Conservation (phyloP, 2,797 vertebrate genomes). For the Aulostomus chinensis region DNA sequence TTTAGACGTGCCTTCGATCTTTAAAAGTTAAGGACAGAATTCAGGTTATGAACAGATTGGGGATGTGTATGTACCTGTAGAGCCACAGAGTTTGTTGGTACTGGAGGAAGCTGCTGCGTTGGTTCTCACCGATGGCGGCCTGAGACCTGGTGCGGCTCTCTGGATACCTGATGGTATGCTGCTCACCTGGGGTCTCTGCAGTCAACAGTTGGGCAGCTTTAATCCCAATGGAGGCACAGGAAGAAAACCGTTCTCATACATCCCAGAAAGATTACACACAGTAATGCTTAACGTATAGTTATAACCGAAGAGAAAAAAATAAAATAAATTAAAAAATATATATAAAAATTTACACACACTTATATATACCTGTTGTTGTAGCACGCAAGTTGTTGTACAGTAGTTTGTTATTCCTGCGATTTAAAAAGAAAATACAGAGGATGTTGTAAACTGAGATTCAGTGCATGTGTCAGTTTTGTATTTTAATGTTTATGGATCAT, state of each 20-base stretch:
- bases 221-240: conserved; percentile 31
- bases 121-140: conserved; percentile 13
- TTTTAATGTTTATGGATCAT: no score
- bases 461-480: no score
- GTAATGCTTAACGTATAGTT: no score
- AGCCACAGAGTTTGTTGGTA: conserved; percentile 22
- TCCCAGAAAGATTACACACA: no score
- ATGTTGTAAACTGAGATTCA: neutral
- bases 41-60: no score
- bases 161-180: conserved; percentile 30
- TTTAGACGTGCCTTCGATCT: no score
- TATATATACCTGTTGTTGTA: conserved; percentile 51
- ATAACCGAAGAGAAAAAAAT: neutral
- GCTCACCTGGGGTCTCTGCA: conserved; percentile 28
- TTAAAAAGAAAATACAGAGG: conserved; percentile 45
- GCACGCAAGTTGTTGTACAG: conserved; percentile 42
- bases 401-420: conserved; percentile 15
- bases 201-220: conserved; percentile 33
- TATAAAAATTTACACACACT: no score
- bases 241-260: no score
- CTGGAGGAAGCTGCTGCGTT: neutral
- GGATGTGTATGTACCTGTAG: conserved; percentile 51
- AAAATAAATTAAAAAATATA: no score
- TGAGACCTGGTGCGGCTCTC: conserved; percentile 28
- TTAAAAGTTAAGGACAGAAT: no score